Evolutionary conservation across 2,888 invertebrate genomes (phyloP).

Genomic region (Schizotus pectinicornis): DNA sequence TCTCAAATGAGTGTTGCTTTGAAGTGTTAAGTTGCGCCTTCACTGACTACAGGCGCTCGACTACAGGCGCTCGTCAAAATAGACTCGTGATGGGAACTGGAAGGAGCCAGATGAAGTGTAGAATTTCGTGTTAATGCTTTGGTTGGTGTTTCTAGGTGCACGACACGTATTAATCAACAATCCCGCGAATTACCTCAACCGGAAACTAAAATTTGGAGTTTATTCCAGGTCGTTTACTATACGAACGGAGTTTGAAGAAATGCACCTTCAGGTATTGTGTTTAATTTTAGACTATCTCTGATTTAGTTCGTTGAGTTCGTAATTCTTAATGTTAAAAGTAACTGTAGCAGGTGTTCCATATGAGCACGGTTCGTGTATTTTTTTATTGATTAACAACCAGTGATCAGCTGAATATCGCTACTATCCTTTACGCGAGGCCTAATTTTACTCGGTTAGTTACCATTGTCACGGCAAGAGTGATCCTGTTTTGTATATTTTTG

Average conservation of each 20-base stretch:
- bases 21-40: too few species aligned
- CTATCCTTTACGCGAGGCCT: slow-evolving; percentile 15
- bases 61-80: too few species aligned
- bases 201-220: slow-evolving; percentile 26
- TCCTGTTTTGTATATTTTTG: slow-evolving; percentile 17
- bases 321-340: slow-evolving; percentile 11
- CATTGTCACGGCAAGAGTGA: slow-evolving; percentile 17
- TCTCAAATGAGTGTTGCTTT: too few species aligned
- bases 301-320: slow-evolving; percentile 17
- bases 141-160: too few species aligned
- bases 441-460: slow-evolving; percentile 24
- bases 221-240: slow-evolving; percentile 28
- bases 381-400: slow-evolving; percentile 13
- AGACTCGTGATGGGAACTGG: too few species aligned
- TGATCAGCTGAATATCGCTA: neutral
- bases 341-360: slow-evolving; percentile 6
- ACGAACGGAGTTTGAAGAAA: slow-evolving; percentile 22
- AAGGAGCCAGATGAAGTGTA: too few species aligned
- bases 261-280: slow-evolving; percentile 21
- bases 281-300: slow-evolving; percentile 26
- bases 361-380: slow-evolving; percentile 8
- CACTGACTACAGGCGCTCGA: too few species aligned
- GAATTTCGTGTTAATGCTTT: too few species aligned
- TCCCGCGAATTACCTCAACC: neutral
- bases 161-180: neutral